Conservation (phyloP, 2,113 vertebrate species). For the Corynorhinus townsendii region DNA sequence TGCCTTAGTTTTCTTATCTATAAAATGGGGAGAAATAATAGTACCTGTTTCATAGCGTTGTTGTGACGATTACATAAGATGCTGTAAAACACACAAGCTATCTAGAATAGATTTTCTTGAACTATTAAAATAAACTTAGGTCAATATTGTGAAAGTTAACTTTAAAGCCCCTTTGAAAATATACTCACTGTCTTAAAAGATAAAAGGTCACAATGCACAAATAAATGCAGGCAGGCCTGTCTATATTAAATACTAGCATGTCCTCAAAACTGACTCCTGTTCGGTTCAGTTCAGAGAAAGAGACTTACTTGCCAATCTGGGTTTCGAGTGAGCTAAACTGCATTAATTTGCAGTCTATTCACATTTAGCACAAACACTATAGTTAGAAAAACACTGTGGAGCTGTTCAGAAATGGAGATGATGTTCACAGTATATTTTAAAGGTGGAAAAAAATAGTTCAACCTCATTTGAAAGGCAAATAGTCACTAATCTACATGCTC, state of each 20-base stretch:
- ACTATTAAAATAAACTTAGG: not conserved
- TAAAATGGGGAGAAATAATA: not conserved
- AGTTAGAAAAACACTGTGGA: conserved; percentile 68
- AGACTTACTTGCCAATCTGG: conserved; percentile 68
- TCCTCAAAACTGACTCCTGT: conserved; percentile 13
- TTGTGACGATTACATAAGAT: not conserved
- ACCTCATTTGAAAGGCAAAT: conserved; percentile 70
- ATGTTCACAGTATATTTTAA: conserved; percentile 70
- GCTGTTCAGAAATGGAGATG: conserved; percentile 63
- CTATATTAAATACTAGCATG: not conserved
- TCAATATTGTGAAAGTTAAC: conserved; percentile 24
- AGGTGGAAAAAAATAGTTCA: conserved; percentile 72
- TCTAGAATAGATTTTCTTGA: not conserved
- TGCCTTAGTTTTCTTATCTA: not conserved
- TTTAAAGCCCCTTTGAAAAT: not conserved
- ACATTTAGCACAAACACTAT: conserved; percentile 69
- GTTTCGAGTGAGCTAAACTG: conserved; percentile 45
- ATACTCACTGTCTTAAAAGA: not conserved
- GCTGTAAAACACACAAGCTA: not conserved
- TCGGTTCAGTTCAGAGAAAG: conserved; percentile 65
- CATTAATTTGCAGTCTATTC: conserved; percentile 73
- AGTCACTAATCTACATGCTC: conserved; percentile 42
- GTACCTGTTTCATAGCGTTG: not conserved
- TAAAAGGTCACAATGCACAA: not conserved
- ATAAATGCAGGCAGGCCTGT: not conserved